Base-by-base conservation (phyloP, 2,888 invertebrate species). In the Chaetogeoica ovagalla region DNA sequence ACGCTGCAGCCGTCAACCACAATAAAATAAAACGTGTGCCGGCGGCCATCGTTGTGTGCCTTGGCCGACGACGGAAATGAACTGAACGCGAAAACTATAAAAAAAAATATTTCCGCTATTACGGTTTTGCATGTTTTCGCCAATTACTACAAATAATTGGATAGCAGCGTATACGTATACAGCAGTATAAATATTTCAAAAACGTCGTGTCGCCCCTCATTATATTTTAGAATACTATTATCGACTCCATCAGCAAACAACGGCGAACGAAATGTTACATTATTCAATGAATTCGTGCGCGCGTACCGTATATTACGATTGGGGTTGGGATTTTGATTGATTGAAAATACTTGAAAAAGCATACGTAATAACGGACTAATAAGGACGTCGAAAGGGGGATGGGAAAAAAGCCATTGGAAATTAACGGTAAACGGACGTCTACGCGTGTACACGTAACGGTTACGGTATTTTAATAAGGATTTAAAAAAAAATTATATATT, bases 101-200 rank as follows among this genome's bases (percentile, higher is more conserved):
- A n/a, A n/a, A n/a, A 48, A 1, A 19, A 37, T 37, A 65, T 37
- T 37, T 55, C 15, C 3, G 65, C 55, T 37, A 0, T 30, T 30
- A 39, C 21, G 55, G 57, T 43, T 30, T 71, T 8, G 55, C 23
- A 8, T 65, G 55, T 57, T 57, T 74, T 17, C 30, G 66, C 71
- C 71, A 79, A 79, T 79, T 79, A 77, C 13, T 79, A 77, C 13
- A 21, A n/a, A 13, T 79, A 79, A 79, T 79, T 79, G 79, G 79
- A 65, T 30, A 48, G 13, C 13, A 30, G 30, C 30, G 30, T 30
- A 30, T 30, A 13, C 3, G 13, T 15, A 15, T n/a, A n/a, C n/a
- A n/a, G n/a, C 13, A 15, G 13, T 13, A 48, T 48, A 48, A 48
- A 48, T 48, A 48, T 13, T 48, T 48, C 48, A 48, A 15, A 48